phyloP scores from a whole-genome alignment of 1,140 invertebrate genomes.

The Ephestia elutella region DNA sequence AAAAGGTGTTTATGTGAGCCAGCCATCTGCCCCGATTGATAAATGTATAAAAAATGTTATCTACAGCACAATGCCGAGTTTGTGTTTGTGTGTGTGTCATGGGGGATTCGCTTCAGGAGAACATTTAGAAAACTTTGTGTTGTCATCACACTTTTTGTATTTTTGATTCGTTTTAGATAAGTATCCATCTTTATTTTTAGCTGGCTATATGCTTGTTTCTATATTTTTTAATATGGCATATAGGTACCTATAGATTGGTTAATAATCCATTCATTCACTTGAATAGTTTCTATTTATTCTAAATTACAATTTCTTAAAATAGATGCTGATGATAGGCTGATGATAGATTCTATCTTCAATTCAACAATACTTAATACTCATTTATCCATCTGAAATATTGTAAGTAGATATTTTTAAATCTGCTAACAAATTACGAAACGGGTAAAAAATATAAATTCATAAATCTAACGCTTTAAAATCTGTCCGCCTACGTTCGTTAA shows the following conservation, averaged over 20 bases:
- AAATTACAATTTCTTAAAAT: no score
- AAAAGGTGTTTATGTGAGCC: constrained; percentile 63
- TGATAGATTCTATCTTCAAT: no score
- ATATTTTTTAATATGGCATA: no score
- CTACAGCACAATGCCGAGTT: constrained; percentile 31
- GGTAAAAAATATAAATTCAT: neutral
- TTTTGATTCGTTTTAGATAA: neutral
- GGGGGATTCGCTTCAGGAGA: constrained; percentile 23
- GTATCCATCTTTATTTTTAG: neutral
- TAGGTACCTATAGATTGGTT: no score
- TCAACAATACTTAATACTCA: no score
- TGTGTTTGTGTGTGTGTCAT: constrained; percentile 30
- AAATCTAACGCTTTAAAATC: neutral
- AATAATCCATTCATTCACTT: no score
- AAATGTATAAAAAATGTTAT: constrained; percentile 66
- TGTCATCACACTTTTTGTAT: neutral
- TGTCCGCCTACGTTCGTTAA: neutral
- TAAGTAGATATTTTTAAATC: no score
- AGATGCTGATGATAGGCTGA: no score
- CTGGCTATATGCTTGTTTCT: no score
- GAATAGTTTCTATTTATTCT: no score
- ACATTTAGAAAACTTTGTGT: constrained; percentile 17
- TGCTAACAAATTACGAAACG: no score
- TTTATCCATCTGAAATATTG: no score
- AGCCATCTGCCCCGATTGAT: constrained; percentile 67